Evolutionary conservation across 2,797 vertebrate species (phyloP).

Genomic region (Esox masquinongy): DNA sequence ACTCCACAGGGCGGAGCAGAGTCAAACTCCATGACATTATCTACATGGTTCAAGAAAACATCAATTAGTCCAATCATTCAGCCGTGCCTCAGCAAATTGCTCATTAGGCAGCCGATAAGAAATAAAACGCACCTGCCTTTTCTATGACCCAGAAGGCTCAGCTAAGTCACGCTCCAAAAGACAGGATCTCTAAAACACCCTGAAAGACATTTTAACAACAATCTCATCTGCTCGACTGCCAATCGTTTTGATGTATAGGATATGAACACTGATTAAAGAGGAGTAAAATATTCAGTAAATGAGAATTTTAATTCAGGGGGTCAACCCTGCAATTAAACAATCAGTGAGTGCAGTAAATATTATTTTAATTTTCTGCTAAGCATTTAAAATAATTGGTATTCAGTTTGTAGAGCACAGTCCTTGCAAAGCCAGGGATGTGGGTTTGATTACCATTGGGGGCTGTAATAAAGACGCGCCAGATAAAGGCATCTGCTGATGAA

Average conservation of each 20-base stretch:
- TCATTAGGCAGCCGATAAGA: slow-evolving; percentile 18
- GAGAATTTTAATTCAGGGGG: neutral
- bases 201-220: neutral
- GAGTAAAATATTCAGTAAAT: neutral
- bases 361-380: neutral
- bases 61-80: slow-evolving; percentile 38
- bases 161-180: neutral
- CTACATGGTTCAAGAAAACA: slow-evolving; percentile 41
- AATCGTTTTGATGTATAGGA: neutral
- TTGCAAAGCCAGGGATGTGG: too few species aligned
- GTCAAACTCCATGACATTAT: slow-evolving; percentile 26
- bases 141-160: neutral
- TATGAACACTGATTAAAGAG: neutral
- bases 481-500: too few species aligned
- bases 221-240: neutral
- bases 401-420: slow-evolving; percentile 1
- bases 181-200: neutral
- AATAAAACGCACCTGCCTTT: neutral
- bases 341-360: neutral
- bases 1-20: slow-evolving; percentile 28
- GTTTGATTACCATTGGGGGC: too few species aligned
- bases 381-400: neutral
- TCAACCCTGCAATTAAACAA: slow-evolving; percentile 1
- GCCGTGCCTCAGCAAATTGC: slow-evolving; percentile 5
- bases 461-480: too few species aligned